phyloP scores from a whole-genome alignment of 1,140 invertebrate species.

The Aphelenchoides besseyi region DNA sequence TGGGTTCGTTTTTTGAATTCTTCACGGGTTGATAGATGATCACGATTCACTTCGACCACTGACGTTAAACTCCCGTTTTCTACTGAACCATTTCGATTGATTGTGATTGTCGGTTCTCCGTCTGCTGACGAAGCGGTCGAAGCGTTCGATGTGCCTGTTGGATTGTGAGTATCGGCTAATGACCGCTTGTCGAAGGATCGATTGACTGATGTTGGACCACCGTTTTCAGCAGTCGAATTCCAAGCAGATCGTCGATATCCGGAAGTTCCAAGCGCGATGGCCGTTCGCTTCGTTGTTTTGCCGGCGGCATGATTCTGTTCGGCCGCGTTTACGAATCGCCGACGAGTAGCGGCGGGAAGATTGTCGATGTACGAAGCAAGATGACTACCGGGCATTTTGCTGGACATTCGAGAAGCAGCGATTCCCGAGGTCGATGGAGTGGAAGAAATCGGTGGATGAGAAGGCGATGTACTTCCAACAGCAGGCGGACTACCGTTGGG shows the following conservation, averaged over 20 bases:
- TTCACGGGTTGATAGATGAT: not conserved
- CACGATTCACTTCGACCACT: constrained; percentile 9
- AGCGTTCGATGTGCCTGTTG: not conserved
- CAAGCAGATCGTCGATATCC: constrained; percentile 17
- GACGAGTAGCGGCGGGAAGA: constrained; percentile 8
- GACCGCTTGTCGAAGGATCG: constrained; percentile 1
- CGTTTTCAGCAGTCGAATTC: constrained; percentile 5
- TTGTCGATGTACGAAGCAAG: constrained; percentile 5
- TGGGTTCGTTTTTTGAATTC: not conserved
- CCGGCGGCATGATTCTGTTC: constrained; percentile 9
- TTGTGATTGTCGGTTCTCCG: not conserved
- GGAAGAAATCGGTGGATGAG: not conserved
- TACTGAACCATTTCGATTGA: not conserved
- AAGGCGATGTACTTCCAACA: not conserved
- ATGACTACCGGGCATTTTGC: constrained; percentile 9
- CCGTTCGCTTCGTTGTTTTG: constrained; percentile 13
- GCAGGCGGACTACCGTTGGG: not conserved
- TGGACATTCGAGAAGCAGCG: not conserved
- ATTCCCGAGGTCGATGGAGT: not conserved
- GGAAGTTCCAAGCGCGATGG: constrained; percentile 17
- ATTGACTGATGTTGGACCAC: not conserved
- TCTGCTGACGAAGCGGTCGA: not conserved
- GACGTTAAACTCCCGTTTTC: constrained; percentile 9
- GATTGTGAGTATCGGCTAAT: not conserved
- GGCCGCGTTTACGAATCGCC: constrained; percentile 5